These are phyloP conservation scores for Daboia siamensis DNA, from an alignment of 2,113 vertebrate genomes.

Conservation along the genomic window DNA sequence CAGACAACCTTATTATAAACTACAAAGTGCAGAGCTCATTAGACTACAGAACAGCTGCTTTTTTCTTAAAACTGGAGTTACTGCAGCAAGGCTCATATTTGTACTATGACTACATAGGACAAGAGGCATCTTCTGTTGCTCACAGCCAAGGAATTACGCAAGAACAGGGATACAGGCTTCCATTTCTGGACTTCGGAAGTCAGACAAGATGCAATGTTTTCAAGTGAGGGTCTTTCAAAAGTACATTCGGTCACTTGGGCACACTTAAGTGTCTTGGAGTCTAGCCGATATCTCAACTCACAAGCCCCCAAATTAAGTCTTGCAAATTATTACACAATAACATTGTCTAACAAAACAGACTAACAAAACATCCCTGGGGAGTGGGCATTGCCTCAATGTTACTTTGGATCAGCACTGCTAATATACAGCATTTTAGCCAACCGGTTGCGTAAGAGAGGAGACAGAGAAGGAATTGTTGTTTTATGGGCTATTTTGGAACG, in stretches of 20 bases:
- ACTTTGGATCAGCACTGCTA: not conserved
- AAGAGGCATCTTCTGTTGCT: not conserved
- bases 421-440: not conserved
- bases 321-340: not conserved
- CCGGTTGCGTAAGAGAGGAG: not conserved
- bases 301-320: not conserved
- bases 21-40: constrained; percentile 35
- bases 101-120: not conserved
- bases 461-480: not conserved
- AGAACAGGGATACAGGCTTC: not conserved
- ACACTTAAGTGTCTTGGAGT: not conserved
- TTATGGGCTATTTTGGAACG: not conserved
- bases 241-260: not conserved
- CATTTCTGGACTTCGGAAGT: not conserved
- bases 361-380: not conserved
- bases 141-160: no score
- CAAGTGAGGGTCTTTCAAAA: not conserved
- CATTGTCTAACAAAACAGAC: not conserved
- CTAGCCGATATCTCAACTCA: not conserved
- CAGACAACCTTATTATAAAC: constrained; percentile 50
- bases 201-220: not conserved
- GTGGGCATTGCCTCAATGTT: not conserved
- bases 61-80: not conserved
- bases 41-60: not conserved
- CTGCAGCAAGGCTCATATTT: not conserved